Evolutionary conservation across 2,797 vertebrate genomes (phyloP).

Genomic region (Limosa lapponica): DNA sequence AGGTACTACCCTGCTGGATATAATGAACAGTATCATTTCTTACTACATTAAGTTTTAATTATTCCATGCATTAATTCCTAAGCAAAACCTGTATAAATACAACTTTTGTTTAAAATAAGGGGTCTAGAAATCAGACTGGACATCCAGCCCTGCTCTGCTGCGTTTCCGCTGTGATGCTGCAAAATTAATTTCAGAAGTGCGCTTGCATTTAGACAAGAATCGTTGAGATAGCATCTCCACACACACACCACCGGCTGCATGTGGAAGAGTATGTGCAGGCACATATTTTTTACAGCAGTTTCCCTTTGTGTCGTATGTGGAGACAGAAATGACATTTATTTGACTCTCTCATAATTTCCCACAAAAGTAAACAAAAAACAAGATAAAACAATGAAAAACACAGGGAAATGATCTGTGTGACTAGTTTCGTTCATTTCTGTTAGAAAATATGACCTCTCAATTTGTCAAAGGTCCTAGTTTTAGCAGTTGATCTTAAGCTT

Average conservation of each 20-base stretch:
- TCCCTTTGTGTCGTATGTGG: constrained; percentile 8
- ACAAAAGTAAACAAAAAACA: constrained; percentile 68
- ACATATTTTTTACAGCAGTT: constrained; percentile 47
- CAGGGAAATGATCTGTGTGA: constrained; percentile 71
- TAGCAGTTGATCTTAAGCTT: constrained; percentile 79
- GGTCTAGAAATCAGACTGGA: not conserved
- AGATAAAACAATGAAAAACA: constrained; percentile 67
- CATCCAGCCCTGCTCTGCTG: not conserved
- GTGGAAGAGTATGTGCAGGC: constrained; percentile 28
- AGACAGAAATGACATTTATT: constrained; percentile 61
- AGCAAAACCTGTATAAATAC: constrained; percentile 63
- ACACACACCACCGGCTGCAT: not conserved
- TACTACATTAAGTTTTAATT: constrained; percentile 84
- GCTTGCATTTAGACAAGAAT: constrained; percentile 27
- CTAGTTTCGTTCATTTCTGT: constrained; percentile 69
- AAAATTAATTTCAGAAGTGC: constrained; percentile 41
- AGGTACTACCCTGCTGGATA: constrained; percentile 77
- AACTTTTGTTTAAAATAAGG: constrained; percentile 48
- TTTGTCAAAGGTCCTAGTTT: constrained; percentile 79
- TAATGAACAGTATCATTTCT: constrained; percentile 79
- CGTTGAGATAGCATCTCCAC: not conserved
- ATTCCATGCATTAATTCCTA: constrained; percentile 74
- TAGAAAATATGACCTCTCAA: constrained; percentile 79
- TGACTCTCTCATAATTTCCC: constrained; percentile 55
- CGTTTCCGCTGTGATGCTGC: not conserved